Evolutionary conservation across 2,797 vertebrate species (phyloP), one percentile per base, ranked within the genome.

Genomic region (Falco naumanni): DNA sequence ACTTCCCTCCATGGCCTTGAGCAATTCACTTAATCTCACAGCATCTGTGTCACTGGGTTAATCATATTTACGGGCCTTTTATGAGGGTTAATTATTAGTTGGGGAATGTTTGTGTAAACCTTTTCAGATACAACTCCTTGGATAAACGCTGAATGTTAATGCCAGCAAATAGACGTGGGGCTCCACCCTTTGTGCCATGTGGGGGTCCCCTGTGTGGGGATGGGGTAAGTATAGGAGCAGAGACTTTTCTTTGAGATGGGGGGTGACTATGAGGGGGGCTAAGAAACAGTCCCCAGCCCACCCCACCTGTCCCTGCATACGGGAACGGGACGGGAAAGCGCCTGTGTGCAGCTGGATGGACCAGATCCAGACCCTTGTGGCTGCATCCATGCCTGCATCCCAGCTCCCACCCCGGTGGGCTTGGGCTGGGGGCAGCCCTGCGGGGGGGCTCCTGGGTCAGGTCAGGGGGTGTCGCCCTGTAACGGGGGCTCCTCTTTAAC

Each of bases 61-160:
- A 53, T 92, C 6, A 18, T n/a, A 56, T 68, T 81, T 81, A 72
- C 4, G 8, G 63, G 86, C 43, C 43, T 82, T 91, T 93, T 54
- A 60, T 13, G 66, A 51, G 33, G 43, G 83, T 92, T 96, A 96
- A 96, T 94, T 48, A 76, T 92, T 96, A 89, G 17, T 39, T n/a
- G 25, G 43, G 76, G 70, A 93, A 57, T 37, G 88, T 79, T 92
- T 63, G 50, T 2, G 0, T 2, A 29, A 64, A 39, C 19, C 39
- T 89, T 79, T 69, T 43, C 72, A 66, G 83, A 51, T 3, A 3
- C 3, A 6, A 16, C 65, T 84, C 70, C 57, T 59, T 3, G 34
- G 48, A 22, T 66, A 43, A 87, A 76, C 0, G 9, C 45, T 39
- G 2, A 3, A 4, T 0, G 39, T 16, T 26, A 22, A 16, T 1